phyloP scores from a whole-genome alignment of 2,888 invertebrate species.

The Tuberolachnus salignus region DNA sequence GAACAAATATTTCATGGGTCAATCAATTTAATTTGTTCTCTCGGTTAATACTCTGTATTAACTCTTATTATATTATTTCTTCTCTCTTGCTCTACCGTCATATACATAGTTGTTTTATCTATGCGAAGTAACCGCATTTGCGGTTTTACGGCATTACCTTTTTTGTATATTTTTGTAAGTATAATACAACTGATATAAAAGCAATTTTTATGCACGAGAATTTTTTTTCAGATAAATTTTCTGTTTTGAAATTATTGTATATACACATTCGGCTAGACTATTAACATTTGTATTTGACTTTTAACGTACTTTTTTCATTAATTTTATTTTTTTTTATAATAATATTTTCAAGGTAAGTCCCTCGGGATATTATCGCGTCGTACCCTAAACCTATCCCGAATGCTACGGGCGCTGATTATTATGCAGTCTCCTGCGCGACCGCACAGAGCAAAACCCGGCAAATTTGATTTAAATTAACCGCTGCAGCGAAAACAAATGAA shows the following conservation, averaged over 20 bases:
- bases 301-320: too few species aligned
- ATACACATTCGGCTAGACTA: neutral
- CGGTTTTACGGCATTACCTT: too few species aligned
- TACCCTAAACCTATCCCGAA: neutral
- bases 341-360: slow-evolving; percentile 8
- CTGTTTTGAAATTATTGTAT: too few species aligned
- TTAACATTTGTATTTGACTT: neutral
- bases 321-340: neutral
- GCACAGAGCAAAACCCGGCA: slow-evolving; percentile 17
- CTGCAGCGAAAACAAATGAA: slow-evolving; percentile 46
- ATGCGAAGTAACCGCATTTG: too few species aligned
- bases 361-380: slow-evolving; percentile 25
- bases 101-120: too few species aligned
- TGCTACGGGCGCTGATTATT: slow-evolving; percentile 31
- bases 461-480: slow-evolving; percentile 54
- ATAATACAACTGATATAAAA: too few species aligned
- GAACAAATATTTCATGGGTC: too few species aligned
- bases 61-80: too few species aligned
- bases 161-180: too few species aligned
- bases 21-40: too few species aligned
- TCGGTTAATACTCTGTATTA: too few species aligned
- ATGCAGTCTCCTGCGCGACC: slow-evolving; percentile 30
- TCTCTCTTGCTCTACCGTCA: too few species aligned
- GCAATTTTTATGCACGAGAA: neutral
- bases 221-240: neutral